Percentiles rank a stretch among this genome's conserved stretches.
These are phyloP conservation scores for Stegastes partitus DNA, from an alignment of 2,113 vertebrate genomes.

Conservation along the genomic window DNA sequence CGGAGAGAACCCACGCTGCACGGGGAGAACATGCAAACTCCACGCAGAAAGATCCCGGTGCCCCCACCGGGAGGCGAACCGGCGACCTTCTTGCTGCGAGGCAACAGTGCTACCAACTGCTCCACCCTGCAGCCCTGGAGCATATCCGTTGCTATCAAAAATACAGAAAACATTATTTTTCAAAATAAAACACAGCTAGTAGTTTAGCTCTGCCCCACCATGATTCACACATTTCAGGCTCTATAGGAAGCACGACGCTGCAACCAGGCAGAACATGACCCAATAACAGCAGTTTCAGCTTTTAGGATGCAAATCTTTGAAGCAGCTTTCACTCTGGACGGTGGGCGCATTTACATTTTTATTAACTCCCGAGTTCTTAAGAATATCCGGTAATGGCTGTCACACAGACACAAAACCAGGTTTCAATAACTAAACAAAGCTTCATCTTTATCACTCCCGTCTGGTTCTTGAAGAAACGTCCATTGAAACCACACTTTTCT, in stretches of 20 bases:
- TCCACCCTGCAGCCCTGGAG: too few relatives aligned
- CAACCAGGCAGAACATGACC: too few relatives aligned
- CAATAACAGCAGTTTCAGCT: neutral
- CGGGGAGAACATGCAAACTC: too few relatives aligned
- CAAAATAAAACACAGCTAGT: too few relatives aligned
- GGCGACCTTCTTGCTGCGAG: too few relatives aligned
- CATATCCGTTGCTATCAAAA: too few relatives aligned
- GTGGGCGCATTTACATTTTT: neutral
- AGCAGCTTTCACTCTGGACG: neutral
- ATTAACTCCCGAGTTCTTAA: neutral
- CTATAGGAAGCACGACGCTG: too few relatives aligned
- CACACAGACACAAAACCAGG: neutral
- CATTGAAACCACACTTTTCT: conserved; percentile 33
- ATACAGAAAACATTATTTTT: too few relatives aligned
- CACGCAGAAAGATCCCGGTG: too few relatives aligned
- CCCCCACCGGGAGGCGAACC: too few relatives aligned
- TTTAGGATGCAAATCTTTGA: neutral
- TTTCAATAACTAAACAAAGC: neutral
- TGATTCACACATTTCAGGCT: neutral
- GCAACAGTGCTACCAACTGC: too few relatives aligned
- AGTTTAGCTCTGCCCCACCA: neutral
- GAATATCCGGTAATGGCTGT: neutral
- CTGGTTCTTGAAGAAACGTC: neutral
- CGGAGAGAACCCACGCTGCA: too few relatives aligned
- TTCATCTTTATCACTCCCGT: neutral